Percentiles rank a stretch among this genome's conserved stretches.
Evolutionary conservation across 2,888 invertebrate genomes (phyloP).

Genomic region (Melanophora roralis): DNA sequence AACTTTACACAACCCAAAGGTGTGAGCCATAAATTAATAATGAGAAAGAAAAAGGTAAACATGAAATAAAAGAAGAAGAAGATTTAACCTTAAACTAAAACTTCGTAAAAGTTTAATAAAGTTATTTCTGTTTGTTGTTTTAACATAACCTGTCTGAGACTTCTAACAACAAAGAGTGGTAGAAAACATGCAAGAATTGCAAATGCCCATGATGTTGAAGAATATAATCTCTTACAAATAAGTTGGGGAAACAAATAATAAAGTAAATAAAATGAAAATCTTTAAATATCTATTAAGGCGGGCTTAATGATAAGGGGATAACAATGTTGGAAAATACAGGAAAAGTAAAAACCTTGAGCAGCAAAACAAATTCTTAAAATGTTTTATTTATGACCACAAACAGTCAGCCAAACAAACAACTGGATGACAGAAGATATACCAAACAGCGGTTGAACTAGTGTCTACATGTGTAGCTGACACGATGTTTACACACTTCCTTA

Average conservation of each 20-base stretch:
- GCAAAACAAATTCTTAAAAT: background rate
- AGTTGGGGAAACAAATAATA: background rate
- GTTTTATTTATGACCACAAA: conserved; percentile 32
- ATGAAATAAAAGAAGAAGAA: background rate
- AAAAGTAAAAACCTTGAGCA: background rate
- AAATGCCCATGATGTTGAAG: background rate
- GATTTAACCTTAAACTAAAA: conserved; percentile 1
- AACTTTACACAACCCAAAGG: background rate
- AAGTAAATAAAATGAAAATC: background rate
- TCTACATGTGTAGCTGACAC: no score
- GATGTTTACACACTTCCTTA: no score
- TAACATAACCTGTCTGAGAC: background rate
- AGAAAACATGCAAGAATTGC: background rate
- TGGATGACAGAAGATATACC: background rate
- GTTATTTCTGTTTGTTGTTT: conserved; percentile 11
- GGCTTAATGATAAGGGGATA: conserved; percentile 1
- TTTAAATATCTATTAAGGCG: conserved; percentile 25
- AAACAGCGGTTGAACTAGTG: no score
- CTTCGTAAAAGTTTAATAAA: conserved; percentile 29
- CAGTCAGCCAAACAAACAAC: conserved; percentile 25
- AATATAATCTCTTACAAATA: conserved; percentile 1
- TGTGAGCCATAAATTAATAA: conserved; percentile 26
- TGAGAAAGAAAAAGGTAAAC: background rate
- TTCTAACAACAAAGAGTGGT: background rate
- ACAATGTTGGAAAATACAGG: no score